A percentile compares a stretch with the other conserved stretches of the same genome.
Evolutionary conservation across 2,888 invertebrate genomes (phyloP).

Genomic region (Mesorhabditis sp.): DNA sequence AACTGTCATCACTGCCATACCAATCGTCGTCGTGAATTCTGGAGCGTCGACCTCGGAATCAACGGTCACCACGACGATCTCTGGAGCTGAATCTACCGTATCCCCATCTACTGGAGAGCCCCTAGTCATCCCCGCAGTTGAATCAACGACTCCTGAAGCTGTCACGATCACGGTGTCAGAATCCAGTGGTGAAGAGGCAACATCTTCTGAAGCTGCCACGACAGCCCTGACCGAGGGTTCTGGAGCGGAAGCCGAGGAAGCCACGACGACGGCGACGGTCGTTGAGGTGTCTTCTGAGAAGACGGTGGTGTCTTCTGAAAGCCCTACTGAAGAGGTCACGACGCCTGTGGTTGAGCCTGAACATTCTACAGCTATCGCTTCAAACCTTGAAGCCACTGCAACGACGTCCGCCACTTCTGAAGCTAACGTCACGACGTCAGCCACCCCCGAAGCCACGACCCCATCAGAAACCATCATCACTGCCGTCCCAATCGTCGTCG

Average conservation of each 20-base stretch:
- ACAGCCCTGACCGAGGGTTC: neutral
- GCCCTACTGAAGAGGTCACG: constrained; percentile 9
- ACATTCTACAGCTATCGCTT: constrained; percentile 12
- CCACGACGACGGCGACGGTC: constrained; percentile 9
- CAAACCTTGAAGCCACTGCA: constrained; percentile 9
- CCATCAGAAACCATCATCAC: too few species aligned
- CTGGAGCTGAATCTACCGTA: too few species aligned
- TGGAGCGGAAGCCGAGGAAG: constrained; percentile 10
- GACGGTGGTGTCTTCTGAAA: constrained; percentile 1
- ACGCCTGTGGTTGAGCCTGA: constrained; percentile 17
- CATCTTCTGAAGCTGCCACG: constrained; percentile 9
- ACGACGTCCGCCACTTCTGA: constrained; percentile 14
- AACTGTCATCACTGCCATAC: constrained; percentile 6
- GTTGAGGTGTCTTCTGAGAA: too few species aligned
- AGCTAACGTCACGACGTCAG: constrained; percentile 7
- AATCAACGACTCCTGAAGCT: too few species aligned
- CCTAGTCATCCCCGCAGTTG: too few species aligned
- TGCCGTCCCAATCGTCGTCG: too few species aligned
- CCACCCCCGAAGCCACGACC: too few species aligned
- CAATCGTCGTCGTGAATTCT: too few species aligned
- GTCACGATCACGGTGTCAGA: too few species aligned
- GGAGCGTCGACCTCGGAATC: too few species aligned
- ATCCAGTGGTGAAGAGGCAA: neutral
- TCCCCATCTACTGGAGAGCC: too few species aligned
- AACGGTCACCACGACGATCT: too few species aligned